Evolutionary conservation across 2,888 invertebrate species (phyloP).

Genomic region (Lingula anatina): DNA sequence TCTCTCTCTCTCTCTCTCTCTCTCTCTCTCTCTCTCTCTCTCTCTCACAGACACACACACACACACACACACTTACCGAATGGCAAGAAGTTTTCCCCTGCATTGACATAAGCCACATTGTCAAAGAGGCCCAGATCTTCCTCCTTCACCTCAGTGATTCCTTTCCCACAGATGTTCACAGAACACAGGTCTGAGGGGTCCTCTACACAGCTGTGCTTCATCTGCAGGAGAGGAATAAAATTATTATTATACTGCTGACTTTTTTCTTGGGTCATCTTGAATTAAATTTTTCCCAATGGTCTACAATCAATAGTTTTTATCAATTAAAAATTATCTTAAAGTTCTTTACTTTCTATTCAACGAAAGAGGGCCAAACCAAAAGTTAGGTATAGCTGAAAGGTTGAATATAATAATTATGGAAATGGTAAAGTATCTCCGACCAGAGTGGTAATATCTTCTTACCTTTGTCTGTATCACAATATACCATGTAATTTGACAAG

Average conservation of each 20-base stretch:
- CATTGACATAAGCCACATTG: slow-evolving; percentile 49
- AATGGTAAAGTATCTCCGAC: no score
- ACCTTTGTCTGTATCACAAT: no score
- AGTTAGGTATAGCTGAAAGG: no score
- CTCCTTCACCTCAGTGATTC: slow-evolving; percentile 40
- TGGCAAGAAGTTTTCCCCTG: slow-evolving; percentile 47
- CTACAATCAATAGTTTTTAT: no score
- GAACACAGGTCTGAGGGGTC: slow-evolving; percentile 49
- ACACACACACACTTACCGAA: slow-evolving; percentile 30
- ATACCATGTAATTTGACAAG: no score
- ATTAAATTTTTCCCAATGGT: no score
- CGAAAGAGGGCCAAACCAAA: no score
- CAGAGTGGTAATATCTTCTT: no score
- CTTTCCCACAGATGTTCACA: slow-evolving; percentile 42
- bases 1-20: slow-evolving; percentile 5
- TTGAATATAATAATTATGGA: no score
- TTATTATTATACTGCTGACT: neutral
- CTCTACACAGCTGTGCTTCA: slow-evolving; percentile 49
- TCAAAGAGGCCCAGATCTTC: slow-evolving; percentile 50
- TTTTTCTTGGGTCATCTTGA: no score
- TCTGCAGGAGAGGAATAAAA: slow-evolving; percentile 21
- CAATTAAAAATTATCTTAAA: no score
- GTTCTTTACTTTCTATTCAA: no score
- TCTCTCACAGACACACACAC: slow-evolving; percentile 3
- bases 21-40: slow-evolving; percentile 5